Evolutionary conservation across 2,797 vertebrate species (phyloP), one percentile per base, ranked within the genome.

Genomic region (Poliocrania exsul): DNA sequence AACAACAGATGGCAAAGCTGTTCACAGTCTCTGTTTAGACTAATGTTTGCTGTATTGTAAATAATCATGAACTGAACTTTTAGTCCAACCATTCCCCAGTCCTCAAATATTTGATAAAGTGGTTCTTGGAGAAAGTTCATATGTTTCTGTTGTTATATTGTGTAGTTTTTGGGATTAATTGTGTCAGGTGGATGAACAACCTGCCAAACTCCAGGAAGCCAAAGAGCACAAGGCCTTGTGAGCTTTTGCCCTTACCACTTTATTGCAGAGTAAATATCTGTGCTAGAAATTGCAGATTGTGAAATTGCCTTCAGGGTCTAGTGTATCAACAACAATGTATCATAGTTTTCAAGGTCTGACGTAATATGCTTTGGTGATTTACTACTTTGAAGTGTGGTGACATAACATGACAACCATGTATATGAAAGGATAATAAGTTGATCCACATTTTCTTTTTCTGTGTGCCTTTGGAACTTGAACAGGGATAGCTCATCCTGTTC

Each of bases 1-100:
- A 94, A 81, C 53, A 93, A 83, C 92, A 97, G 79, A 94, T 96
- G 91, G 92, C 57, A 88, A 95, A 66, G 44, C 44, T 88, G 88
- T 90, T 95, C 49, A 9, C 37, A 84, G 85, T 88, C 62, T 93
- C 47, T 1, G 0, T 92, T 97, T 95, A 95, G 86, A 88, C 93
- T 94, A 86, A 91, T 3, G 20, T 79, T 75, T 83, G 29, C 60
- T 86, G 24, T 88, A 75, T 35, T 92, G 81, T 95, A 96, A 97
- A 96, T 81, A 96, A 72, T 79, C n/a, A 60, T 47, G 85, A 86
- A 62, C 75, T 91, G 62, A 95, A 84, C 91, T 92, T 94, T 92
- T 53, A 65, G 49, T 74, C 40, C 0, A 13, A 77, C 73, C 58
- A n/a, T 93, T 91, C 81, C 47, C 9, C 31, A 87, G 31, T 29